These are phyloP conservation scores for Huso huso DNA, from an alignment of 2,797 vertebrate species.

Conservation along the genomic window DNA sequence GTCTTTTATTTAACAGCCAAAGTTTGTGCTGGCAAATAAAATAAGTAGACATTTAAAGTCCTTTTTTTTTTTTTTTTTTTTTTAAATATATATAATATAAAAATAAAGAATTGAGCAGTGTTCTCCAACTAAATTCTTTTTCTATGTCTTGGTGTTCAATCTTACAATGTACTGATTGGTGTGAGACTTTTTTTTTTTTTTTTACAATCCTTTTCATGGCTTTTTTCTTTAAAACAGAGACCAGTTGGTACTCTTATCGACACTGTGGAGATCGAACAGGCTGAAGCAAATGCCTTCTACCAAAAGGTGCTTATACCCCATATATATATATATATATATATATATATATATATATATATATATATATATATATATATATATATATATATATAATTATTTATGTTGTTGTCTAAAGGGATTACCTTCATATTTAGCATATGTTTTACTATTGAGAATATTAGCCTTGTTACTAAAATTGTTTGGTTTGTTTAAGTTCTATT, in stretches of 20 bases:
- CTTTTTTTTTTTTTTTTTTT: no score
- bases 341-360: background rate
- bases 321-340: background rate
- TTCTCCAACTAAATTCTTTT: background rate
- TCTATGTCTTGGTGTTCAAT: no score
- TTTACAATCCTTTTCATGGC: background rate
- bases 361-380: no score
- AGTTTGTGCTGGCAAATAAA: background rate
- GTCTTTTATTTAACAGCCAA: background rate
- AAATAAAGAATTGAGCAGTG: background rate
- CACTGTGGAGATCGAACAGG: constrained; percentile 42
- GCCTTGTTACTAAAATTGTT: no score
- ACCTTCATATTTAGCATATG: no score
- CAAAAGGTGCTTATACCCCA: constrained; percentile 44
- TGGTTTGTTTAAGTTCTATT: no score
- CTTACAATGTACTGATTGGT: background rate
- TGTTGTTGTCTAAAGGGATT: no score
- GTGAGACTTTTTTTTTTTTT: background rate
- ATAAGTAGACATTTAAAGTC: background rate
- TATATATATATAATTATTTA: no score
- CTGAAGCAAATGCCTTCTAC: constrained; percentile 41
- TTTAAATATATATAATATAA: background rate
- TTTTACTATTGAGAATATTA: no score
- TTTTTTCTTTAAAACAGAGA: constrained; percentile 36
- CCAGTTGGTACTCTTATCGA: constrained; percentile 62